phyloP scores from a whole-genome alignment of 2,797 vertebrate genomes.

The Sebastes kiyomatsui region DNA sequence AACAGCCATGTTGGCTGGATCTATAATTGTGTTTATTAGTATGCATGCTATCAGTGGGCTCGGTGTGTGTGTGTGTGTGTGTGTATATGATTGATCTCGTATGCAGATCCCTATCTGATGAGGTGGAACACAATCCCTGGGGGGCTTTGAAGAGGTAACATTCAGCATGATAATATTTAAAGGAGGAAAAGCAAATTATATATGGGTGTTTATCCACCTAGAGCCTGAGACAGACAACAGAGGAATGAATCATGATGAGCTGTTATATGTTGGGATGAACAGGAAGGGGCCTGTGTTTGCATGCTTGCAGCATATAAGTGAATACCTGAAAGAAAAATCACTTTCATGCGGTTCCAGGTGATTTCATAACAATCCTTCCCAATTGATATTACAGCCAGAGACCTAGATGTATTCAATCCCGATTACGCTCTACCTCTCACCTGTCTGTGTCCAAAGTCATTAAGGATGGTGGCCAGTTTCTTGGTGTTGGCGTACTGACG shows the following conservation, averaged over 20 bases:
- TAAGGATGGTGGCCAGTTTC: conserved; percentile 91
- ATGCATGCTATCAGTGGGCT: conserved; percentile 27
- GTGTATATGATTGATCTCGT: conserved; percentile 47
- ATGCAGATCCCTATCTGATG: conserved; percentile 59
- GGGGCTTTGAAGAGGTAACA: conserved; percentile 23
- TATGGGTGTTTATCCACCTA: conserved; percentile 21
- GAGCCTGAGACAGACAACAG: conserved; percentile 5
- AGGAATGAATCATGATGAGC: conserved; percentile 32
- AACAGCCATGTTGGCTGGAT: conserved; percentile 15
- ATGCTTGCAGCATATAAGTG: background rate
- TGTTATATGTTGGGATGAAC: background rate
- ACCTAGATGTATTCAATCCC: background rate
- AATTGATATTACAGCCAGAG: background rate
- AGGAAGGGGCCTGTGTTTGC: conserved; percentile 1
- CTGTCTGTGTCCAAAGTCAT: conserved; percentile 93
- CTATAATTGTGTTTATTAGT: conserved; percentile 40
- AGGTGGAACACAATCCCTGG: conserved; percentile 27
- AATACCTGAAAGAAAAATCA: background rate
- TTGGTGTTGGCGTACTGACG: conserved; percentile 85
- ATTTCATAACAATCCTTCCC: background rate
- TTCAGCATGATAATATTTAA: conserved; percentile 33
- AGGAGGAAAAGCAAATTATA: conserved; percentile 21
- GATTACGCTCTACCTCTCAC: conserved; percentile 59
- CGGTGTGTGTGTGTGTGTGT: background rate
- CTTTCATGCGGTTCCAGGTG: background rate